Evolutionary conservation across 2,797 vertebrate species (phyloP), one percentile per base, ranked within the genome.

Genomic region (Triplophysa bombifrons): DNA sequence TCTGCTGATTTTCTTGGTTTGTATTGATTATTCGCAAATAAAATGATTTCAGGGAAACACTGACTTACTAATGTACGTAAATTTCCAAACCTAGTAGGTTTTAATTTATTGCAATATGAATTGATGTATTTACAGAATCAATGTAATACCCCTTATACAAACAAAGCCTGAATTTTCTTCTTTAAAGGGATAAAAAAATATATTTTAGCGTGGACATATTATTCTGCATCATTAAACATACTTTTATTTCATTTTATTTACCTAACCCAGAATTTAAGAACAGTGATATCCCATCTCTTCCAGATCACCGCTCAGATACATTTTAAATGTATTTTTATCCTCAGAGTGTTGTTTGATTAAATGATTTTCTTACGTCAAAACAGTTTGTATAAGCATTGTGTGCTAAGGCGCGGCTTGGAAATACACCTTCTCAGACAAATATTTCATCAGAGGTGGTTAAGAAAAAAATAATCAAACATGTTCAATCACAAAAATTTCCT

Each of bases 401-500:
- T 38, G 20, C 34, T 44, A 11, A 66, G 34, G 16, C 46, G 22
- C 69, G 1, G 51, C 27, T 50, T 55, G 60, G 12, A 51, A 70
- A 70, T 34, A 70, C 2, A 55, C 58, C 46, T 53, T 9, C 74
- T 30, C 51, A 0, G 46, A 48, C 13, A 11, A 48, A 48, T 20
- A 61, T 68, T 58, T 7, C 25, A 38, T 30, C 22, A 19, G 58
- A 69, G n/a, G 3, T 6, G 16, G 68, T 17, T 22, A 60, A 4
- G 20, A n/a, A n/a, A 68, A 30, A 34, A 50, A 77, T 30, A 30
- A 60, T 27, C 13, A 58, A 58, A 44, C 16, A 66, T 1, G 30
- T 56, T 27, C 22, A 58, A 69, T 60, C 67, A 78, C 34, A 77
- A 17, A 9, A 70, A 70, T 41, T n/a, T 13, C 50, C n/a, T 71